These are phyloP conservation scores for Mormyrus hasselquistii DNA, from an alignment of 2,797 vertebrate species.

Conservation along the genomic window DNA sequence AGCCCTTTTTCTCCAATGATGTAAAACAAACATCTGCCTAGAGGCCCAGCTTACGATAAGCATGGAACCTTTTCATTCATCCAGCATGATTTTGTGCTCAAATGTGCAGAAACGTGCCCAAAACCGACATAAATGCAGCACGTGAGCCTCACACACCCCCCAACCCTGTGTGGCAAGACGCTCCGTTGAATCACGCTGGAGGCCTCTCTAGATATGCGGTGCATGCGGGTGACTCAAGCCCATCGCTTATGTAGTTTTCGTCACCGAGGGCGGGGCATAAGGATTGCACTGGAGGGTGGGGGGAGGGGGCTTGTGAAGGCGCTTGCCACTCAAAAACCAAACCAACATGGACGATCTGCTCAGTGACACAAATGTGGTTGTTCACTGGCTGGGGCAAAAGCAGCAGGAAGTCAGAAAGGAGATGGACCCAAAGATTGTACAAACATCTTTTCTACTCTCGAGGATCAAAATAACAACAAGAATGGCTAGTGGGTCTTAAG, in stretches of 20 bases:
- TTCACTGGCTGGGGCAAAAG: neutral
- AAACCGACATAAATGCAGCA: neutral
- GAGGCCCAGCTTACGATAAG: neutral
- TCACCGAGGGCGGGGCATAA: neutral
- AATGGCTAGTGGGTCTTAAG: neutral
- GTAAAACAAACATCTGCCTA: neutral
- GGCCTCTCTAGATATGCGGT: neutral
- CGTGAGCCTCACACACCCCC: neutral
- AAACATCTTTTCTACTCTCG: neutral
- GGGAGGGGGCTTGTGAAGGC: neutral
- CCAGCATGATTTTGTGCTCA: neutral
- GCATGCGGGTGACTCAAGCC: neutral
- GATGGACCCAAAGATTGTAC: neutral
- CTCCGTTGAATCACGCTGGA: neutral
- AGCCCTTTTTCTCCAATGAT: neutral
- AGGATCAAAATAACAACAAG: neutral
- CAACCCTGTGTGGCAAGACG: neutral
- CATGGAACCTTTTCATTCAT: neutral
- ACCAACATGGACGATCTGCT: neutral
- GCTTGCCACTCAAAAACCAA: neutral
- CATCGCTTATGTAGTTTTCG: neutral
- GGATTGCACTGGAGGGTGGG: neutral
- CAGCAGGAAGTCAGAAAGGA: neutral
- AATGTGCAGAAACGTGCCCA: neutral
- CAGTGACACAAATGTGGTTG: neutral